Conservation (phyloP, 2,113 vertebrate genomes). For the Rhadina sibilatrix region DNA sequence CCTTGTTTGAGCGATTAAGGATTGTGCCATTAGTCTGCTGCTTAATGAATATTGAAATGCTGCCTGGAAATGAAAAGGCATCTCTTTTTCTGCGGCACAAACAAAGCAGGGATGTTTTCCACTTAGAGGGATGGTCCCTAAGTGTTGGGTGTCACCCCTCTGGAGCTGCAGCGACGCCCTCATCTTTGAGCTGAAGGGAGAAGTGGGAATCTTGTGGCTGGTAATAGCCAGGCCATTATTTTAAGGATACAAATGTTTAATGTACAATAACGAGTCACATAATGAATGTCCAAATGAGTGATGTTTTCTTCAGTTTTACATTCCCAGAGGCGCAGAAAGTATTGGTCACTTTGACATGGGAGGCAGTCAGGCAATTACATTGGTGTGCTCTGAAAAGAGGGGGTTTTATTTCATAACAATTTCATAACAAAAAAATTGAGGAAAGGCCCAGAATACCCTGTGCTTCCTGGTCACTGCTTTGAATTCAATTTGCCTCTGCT, state of each 20-base stretch:
- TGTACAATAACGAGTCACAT: constrained; percentile 42
- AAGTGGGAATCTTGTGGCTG: constrained; percentile 24
- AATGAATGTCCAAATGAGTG: constrained; percentile 43
- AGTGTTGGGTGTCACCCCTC: constrained; percentile 6
- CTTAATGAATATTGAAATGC: constrained; percentile 28
- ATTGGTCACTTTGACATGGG: constrained; percentile 46
- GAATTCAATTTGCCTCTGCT: background rate
- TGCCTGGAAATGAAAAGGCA: background rate
- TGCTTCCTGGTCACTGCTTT: background rate
- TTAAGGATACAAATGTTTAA: constrained; percentile 53
- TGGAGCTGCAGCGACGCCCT: background rate
- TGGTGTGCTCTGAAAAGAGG: background rate
- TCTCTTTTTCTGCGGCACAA: background rate
- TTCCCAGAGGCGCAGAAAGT: constrained; percentile 40
- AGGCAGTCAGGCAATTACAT: constrained; percentile 22
- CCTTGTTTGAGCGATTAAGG: background rate
- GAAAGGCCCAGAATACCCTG: background rate
- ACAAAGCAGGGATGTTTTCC: background rate
- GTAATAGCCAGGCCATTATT: constrained; percentile 25
- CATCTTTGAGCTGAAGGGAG: background rate
- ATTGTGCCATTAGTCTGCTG: background rate
- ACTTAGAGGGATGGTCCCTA: background rate
- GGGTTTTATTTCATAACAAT: background rate
- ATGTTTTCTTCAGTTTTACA: constrained; percentile 25
- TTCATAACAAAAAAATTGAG: background rate